Conservation (phyloP, 2,888 invertebrate genomes). For the Sycophila texana region DNA sequence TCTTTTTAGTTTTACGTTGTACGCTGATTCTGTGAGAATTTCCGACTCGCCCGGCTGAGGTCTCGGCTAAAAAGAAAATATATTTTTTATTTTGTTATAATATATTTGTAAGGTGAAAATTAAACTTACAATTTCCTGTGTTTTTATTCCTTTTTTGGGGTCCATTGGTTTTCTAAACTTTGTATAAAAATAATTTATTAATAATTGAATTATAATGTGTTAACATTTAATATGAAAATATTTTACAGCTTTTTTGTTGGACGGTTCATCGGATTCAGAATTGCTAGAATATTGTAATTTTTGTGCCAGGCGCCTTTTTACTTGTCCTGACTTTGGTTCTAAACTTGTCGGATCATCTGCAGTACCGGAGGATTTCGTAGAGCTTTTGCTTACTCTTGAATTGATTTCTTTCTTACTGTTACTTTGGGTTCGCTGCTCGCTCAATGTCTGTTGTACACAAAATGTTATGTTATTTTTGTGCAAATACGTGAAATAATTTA, state of each 20-base stretch:
- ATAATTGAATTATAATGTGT: neutral
- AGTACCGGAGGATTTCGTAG: neutral
- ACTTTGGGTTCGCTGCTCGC: neutral
- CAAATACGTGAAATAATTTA: neutral
- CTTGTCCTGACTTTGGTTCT: slow-evolving; percentile 37
- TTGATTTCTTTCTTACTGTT: neutral
- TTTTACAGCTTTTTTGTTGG: slow-evolving; percentile 26
- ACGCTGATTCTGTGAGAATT: slow-evolving; percentile 6
- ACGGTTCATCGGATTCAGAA: slow-evolving; percentile 33
- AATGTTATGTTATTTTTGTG: neutral
- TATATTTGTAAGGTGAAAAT: neutral
- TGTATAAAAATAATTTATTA: neutral
- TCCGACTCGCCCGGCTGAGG: neutral
- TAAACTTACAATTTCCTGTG: neutral
- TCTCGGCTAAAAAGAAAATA: neutral
- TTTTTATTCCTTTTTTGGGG: neutral
- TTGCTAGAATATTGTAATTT: slow-evolving; percentile 37
- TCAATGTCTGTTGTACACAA: neutral
- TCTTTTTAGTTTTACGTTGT: slow-evolving; percentile 6
- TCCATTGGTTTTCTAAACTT: slow-evolving; percentile 11
- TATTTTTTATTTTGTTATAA: neutral
- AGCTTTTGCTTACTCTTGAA: neutral
- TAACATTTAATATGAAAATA: slow-evolving; percentile 4
- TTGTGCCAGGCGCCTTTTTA: slow-evolving; percentile 23
- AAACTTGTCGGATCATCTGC: neutral